These are phyloP conservation scores for Lasioglossum malachurum DNA, from an alignment of 2,888 invertebrate species.

Conservation along the genomic window DNA sequence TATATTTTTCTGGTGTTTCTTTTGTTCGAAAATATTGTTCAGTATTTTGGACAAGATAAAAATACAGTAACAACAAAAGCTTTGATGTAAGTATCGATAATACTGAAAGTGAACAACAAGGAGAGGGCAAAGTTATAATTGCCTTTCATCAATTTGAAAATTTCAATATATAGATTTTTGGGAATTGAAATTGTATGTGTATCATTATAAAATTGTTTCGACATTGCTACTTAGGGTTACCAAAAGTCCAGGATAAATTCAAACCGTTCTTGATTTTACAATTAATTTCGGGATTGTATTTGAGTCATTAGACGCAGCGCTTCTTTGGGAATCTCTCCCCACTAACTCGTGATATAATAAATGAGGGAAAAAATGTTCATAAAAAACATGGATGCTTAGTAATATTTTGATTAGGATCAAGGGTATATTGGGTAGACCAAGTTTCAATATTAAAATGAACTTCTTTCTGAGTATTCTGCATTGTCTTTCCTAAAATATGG, in stretches of 20 bases:
- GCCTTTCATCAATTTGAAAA: neutral
- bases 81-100: constrained; percentile 56
- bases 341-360: too few species aligned
- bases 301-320: too few species aligned
- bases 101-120: constrained; percentile 30
- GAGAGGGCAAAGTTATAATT: constrained; percentile 28
- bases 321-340: too few species aligned
- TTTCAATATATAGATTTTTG: neutral
- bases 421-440: too few species aligned
- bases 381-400: too few species aligned
- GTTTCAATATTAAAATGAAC: too few species aligned
- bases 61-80: constrained; percentile 41
- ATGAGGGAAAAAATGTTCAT: too few species aligned
- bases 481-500: too few species aligned
- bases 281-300: neutral
- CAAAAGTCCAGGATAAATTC: neutral
- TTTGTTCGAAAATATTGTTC: constrained; percentile 48
- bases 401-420: too few species aligned
- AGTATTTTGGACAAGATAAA: constrained; percentile 46
- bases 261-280: neutral
- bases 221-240: neutral
- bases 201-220: neutral
- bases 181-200: neutral
- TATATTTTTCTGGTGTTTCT: constrained; percentile 49
- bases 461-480: too few species aligned